Evolutionary conservation across 2,113 vertebrate genomes (phyloP).

Genomic region (Amphilophus citrinellus): DNA sequence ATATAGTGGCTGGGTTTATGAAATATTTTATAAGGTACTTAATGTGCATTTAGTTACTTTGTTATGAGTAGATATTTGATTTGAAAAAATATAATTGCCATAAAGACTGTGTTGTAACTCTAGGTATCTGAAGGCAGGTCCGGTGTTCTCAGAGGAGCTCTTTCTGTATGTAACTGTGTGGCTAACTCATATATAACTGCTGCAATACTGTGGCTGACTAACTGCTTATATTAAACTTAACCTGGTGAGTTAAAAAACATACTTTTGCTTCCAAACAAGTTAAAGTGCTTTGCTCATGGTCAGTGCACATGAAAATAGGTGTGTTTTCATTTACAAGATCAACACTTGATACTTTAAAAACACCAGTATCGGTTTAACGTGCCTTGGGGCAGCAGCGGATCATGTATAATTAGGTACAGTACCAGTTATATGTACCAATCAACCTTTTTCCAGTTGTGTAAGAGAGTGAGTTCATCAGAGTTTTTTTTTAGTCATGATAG

Average conservation of each 20-base stretch:
- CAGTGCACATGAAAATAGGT: background rate
- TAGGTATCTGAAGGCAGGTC: conserved; percentile 77
- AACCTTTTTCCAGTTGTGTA: background rate
- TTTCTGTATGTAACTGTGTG: conserved; percentile 60
- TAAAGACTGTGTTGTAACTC: conserved; percentile 25
- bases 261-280: background rate
- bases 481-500: background rate
- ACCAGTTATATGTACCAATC: background rate
- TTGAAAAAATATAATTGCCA: background rate
- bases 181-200: background rate
- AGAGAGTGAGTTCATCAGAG: background rate
- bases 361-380: background rate
- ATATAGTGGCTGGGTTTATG: background rate
- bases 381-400: background rate
- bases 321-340: conserved; percentile 1
- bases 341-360: background rate
- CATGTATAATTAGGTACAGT: background rate
- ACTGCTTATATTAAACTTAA: conserved; percentile 8
- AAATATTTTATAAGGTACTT: background rate
- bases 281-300: background rate
- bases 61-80: background rate
- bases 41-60: background rate
- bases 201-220: background rate
- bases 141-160: conserved; percentile 80
- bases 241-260: background rate